phyloP scores from a whole-genome alignment of 2,797 vertebrate species.

The Spheniscus humboldti region DNA sequence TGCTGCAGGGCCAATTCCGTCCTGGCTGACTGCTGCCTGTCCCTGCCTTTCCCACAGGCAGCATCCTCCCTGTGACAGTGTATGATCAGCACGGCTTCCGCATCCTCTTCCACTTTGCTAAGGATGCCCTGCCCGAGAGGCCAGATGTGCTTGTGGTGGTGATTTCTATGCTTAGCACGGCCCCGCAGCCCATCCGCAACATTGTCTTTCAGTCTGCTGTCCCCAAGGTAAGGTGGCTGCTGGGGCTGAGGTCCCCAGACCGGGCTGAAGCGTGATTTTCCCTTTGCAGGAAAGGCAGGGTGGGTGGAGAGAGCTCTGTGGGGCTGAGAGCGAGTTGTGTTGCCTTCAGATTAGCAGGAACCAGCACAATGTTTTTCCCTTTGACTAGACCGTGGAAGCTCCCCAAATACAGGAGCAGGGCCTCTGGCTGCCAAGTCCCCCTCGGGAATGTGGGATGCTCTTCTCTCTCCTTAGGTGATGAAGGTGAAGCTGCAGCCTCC shows the following conservation, averaged over 20 bases:
- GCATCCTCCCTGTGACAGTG: conserved; percentile 90
- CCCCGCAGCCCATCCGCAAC: conserved; percentile 87
- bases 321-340: neutral
- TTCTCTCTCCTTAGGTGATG: conserved; percentile 81
- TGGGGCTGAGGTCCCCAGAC: neutral
- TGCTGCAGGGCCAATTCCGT: neutral
- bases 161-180: conserved; percentile 96
- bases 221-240: conserved; percentile 83
- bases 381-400: neutral
- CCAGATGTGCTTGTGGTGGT: conserved; percentile 94
- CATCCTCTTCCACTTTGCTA: conserved; percentile 93
- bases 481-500: conserved; percentile 95
- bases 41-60: conserved; percentile 76
- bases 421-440: neutral
- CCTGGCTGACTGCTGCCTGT: neutral
- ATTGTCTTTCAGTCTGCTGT: conserved; percentile 96
- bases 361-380: neutral
- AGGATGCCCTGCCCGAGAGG: conserved; percentile 84
- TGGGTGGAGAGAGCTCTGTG: neutral
- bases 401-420: neutral
- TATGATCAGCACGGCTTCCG: conserved; percentile 94
- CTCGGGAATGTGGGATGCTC: neutral
- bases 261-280: neutral
- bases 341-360: neutral
- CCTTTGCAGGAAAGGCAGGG: neutral